Conservation (phyloP, 2,113 vertebrate genomes). For the Rissa tridactyla region DNA sequence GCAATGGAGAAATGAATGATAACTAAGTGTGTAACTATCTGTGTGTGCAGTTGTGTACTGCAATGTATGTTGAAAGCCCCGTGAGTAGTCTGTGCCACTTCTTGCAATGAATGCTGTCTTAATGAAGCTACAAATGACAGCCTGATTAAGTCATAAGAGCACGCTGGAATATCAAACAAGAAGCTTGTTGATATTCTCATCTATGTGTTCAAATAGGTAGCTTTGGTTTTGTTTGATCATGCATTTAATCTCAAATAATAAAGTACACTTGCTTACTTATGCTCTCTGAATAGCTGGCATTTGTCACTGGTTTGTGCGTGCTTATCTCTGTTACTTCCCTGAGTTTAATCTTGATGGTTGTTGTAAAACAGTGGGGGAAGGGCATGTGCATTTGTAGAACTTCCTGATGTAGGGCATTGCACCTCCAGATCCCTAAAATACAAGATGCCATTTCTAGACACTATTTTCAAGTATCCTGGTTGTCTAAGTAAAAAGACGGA, state of each 20-base stretch:
- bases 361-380: background rate
- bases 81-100: background rate
- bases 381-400: background rate
- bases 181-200: background rate
- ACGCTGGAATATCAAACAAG: rapidly evolving
- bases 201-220: background rate
- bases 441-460: background rate
- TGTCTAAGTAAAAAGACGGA: background rate
- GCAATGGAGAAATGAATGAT: background rate
- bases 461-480: background rate
- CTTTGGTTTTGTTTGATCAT: background rate
- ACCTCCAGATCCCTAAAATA: background rate
- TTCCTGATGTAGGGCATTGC: background rate
- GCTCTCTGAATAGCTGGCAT: background rate
- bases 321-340: background rate
- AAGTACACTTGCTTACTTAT: background rate
- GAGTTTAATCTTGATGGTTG: background rate
- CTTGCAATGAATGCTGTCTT: background rate
- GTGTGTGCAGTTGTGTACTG: background rate
- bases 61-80: background rate
- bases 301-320: background rate
- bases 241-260: background rate
- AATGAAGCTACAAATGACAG: background rate
- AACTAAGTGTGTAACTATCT: background rate
- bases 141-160: background rate